These are phyloP conservation scores for Clistopyga incitator DNA, from an alignment of 2,888 invertebrate genomes.

Conservation along the genomic window DNA sequence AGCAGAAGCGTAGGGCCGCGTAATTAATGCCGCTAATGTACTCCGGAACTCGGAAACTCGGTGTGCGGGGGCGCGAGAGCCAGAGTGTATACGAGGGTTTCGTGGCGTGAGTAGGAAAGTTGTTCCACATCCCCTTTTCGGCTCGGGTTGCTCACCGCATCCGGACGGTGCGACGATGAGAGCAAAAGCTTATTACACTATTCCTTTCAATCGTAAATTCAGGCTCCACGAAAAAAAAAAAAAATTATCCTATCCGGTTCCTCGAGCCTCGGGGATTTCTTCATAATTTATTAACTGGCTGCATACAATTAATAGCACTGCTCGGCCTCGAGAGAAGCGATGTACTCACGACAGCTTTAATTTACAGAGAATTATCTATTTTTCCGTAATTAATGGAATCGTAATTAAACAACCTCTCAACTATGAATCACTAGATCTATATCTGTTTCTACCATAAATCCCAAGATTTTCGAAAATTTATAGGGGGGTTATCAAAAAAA, in stretches of 20 bases:
- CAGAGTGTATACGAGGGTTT: slow-evolving; percentile 22
- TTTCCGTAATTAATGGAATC: neutral
- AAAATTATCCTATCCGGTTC: slow-evolving; percentile 37
- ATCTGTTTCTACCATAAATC: neutral
- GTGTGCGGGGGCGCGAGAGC: slow-evolving; percentile 36
- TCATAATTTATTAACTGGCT: slow-evolving; percentile 53
- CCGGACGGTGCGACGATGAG: slow-evolving; percentile 22
- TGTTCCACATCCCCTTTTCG: slow-evolving; percentile 20
- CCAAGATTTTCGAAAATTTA: neutral
- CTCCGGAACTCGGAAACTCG: slow-evolving; percentile 68
- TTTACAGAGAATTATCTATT: neutral
- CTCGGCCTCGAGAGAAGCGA: slow-evolving; percentile 18
- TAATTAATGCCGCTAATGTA: slow-evolving; percentile 80
- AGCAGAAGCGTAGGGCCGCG: slow-evolving; percentile 71
- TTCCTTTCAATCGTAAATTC: slow-evolving; percentile 57
- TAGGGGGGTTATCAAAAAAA: neutral
- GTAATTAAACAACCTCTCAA: slow-evolving; percentile 14
- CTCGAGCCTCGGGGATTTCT: slow-evolving; percentile 39
- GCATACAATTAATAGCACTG: slow-evolving; percentile 26
- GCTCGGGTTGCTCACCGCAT: neutral
- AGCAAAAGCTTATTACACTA: slow-evolving; percentile 49
- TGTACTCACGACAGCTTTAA: slow-evolving; percentile 4
- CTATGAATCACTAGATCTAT: neutral
- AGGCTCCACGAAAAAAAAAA: slow-evolving; percentile 44
- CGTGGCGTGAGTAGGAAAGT: slow-evolving; percentile 22